Conservation (phyloP, 1,140 invertebrate genomes). For the Pararge aegeria region DNA sequence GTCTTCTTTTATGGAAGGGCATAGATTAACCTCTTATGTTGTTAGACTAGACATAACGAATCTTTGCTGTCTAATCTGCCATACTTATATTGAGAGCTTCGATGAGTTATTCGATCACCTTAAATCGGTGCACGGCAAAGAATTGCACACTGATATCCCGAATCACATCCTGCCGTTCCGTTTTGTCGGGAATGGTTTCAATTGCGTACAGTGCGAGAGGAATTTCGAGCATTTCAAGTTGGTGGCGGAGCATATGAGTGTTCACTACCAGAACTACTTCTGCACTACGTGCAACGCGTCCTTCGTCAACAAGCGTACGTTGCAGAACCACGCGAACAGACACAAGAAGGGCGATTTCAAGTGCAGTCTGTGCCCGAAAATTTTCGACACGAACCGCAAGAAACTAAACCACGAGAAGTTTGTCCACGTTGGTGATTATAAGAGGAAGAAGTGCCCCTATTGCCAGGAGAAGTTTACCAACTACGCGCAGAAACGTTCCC, state of each 20-base stretch:
- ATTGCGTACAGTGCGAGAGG: constrained; percentile 45
- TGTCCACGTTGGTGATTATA: constrained; percentile 19
- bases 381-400: constrained; percentile 41
- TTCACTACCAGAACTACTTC: constrained; percentile 48
- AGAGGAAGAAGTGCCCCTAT: constrained; percentile 26
- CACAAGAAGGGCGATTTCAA: constrained; percentile 39
- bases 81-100: constrained; percentile 27
- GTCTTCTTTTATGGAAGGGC: constrained; percentile 39
- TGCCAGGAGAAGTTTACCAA: constrained; percentile 47
- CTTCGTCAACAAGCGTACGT: constrained; percentile 55
- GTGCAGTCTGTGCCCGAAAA: constrained; percentile 31
- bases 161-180: constrained; percentile 51
- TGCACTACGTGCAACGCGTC: constrained; percentile 45
- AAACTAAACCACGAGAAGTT: constrained; percentile 33
- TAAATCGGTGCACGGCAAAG: constrained; percentile 32
- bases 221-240: constrained; percentile 43
- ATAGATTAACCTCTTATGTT: constrained; percentile 37
- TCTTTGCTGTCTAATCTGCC: constrained; percentile 46
- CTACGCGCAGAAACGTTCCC: constrained; percentile 23
- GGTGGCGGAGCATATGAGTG: constrained; percentile 42
- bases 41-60: constrained; percentile 55
- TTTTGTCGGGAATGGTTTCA: constrained; percentile 36
- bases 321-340: constrained; percentile 34
- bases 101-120: constrained; percentile 40
- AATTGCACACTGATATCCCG: constrained; percentile 39